Evolutionary conservation across 1,140 invertebrate species (phyloP), one percentile per base, ranked within the genome.

Genomic region (Muscidifurax raptorellus): DNA sequence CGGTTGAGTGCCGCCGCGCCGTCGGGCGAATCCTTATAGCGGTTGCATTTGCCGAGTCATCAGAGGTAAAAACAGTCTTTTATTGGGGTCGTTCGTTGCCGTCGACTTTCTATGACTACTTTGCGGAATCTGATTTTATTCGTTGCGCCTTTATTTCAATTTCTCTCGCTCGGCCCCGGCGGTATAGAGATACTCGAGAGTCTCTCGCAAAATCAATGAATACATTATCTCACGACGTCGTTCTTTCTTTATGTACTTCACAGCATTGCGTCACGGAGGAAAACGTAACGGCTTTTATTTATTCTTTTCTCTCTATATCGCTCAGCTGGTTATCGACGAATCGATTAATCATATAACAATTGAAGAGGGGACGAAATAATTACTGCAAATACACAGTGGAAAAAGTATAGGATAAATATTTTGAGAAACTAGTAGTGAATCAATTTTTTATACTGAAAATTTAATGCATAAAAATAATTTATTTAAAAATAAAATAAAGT

Each of bases 71-170:
- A 74, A 36, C 69, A 74, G 44, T 13, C 27, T 79, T 64, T 80
- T 80, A 80, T 80, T 71, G 27, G 40, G 40, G n/a, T 80, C 36
- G 69, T 59, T 47, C 76, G 36, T 69, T n/a, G 27, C 22, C 18
- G 6, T n/a, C 52, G 80, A 82, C 69, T 82, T 82, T 82, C 67
- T 74, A 82, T 59, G 69, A 71, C 69, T 82, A 82, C 80, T 82
- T 82, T 52, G 18, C 18, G 13, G 27, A 80, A 72, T 72, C 36
- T 72, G 25, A 72, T 80, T 80, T 47, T 72, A 80, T 80, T 80
- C 40, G 40, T 71, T 80, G 25, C 66, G n/a, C 36, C 40, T 27
- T 69, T 18, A 67, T 80, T 80, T 80, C 22, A 40, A 80, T 6
- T 69, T 18, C 13, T 47, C 1, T 25, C 6, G 28, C 30, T 75